Conservation (phyloP, 2,113 vertebrate species). For the Raja brachyura region DNA sequence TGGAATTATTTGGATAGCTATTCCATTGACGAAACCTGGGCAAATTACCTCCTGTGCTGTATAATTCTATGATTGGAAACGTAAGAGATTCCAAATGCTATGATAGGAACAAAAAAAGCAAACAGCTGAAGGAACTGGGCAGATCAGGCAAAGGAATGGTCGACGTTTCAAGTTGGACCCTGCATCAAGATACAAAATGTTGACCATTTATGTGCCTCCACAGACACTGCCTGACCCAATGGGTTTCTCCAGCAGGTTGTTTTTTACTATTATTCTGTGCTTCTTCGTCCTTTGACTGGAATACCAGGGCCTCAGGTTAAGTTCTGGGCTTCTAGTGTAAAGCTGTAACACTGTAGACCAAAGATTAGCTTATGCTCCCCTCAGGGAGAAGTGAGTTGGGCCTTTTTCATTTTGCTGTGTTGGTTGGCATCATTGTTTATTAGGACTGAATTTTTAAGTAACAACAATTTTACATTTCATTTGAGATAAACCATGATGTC, state of each 20-base stretch:
- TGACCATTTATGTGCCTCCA: too few species aligned
- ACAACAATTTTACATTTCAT: background rate
- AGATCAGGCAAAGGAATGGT: too few species aligned
- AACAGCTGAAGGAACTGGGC: too few species aligned
- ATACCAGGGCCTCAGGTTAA: background rate
- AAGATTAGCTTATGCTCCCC: background rate
- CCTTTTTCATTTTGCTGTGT: background rate
- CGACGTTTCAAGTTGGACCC: too few species aligned
- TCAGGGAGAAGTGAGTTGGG: background rate
- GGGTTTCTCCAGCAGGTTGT: too few species aligned
- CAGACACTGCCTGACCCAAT: too few species aligned
- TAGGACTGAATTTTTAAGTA: background rate
- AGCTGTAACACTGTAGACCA: background rate
- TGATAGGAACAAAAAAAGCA: too few species aligned
- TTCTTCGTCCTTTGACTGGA: background rate
- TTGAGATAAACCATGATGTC: background rate
- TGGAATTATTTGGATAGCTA: background rate
- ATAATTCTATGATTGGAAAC: background rate
- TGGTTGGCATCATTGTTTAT: background rate
- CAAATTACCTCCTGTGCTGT: background rate
- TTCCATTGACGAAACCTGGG: background rate
- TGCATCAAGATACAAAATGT: too few species aligned
- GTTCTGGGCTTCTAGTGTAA: background rate
- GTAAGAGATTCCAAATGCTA: too few species aligned
- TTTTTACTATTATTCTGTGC: too few species aligned